A percentile compares a stretch with the other conserved stretches of the same genome.
Conservation (phyloP, 2,113 vertebrate species). For the Dicrurus megarhynchus region DNA sequence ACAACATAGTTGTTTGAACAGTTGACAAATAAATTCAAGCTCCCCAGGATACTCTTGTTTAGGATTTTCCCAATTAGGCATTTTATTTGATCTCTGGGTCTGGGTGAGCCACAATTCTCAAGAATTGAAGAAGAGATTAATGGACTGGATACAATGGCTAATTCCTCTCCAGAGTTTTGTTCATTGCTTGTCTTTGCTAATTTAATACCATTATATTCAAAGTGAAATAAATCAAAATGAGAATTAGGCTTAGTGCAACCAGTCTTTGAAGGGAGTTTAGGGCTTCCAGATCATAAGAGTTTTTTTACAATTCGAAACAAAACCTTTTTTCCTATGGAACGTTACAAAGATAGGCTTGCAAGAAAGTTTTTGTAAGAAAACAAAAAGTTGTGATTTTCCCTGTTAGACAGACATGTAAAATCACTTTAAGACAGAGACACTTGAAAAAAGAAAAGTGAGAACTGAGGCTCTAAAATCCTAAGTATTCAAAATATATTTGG, state of each 20-base stretch:
- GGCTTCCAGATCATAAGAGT: neutral
- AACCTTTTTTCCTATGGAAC: neutral
- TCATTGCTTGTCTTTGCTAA: slow-evolving; percentile 78
- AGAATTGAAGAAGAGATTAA: slow-evolving; percentile 81
- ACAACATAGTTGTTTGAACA: slow-evolving; percentile 81
- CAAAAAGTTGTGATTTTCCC: neutral
- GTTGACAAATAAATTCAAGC: slow-evolving; percentile 81
- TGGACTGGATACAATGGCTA: slow-evolving; percentile 79
- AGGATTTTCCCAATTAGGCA: slow-evolving; percentile 83
- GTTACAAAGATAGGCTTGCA: neutral
- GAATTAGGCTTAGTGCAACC: slow-evolving; percentile 68
- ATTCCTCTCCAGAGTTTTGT: slow-evolving; percentile 80
- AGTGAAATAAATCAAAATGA: slow-evolving; percentile 81
- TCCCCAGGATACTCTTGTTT: slow-evolving; percentile 80
- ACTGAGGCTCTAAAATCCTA: neutral
- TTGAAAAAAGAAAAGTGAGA: neutral
- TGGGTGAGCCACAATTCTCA: slow-evolving; percentile 77
- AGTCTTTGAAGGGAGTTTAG: neutral
- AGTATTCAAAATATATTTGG: neutral
- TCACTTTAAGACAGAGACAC: neutral
- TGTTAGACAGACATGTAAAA: neutral
- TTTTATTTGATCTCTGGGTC: slow-evolving; percentile 84
- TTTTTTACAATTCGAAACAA: neutral
- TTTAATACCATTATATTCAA: slow-evolving; percentile 76
- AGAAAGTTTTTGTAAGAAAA: neutral